A percentile compares a stretch with the other conserved stretches of the same genome.
Evolutionary conservation across 2,888 invertebrate species (phyloP).

Genomic region (Caenorhabditis sp.): DNA sequence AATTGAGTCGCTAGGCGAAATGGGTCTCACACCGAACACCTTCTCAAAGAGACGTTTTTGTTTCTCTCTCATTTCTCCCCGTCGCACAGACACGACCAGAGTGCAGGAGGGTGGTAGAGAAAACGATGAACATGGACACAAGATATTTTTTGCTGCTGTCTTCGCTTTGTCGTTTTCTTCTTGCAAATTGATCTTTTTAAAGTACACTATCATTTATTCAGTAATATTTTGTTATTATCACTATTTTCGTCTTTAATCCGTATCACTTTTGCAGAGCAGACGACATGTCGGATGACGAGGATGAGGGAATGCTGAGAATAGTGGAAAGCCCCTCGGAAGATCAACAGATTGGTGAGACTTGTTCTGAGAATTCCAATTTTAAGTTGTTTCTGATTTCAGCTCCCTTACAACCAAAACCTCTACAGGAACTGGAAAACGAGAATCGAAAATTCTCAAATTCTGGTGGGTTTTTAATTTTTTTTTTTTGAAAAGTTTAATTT

Average conservation of each 20-base stretch:
- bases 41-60: background rate
- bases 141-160: background rate
- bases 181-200: background rate
- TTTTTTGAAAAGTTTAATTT: background rate
- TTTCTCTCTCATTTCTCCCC: constrained; percentile 9
- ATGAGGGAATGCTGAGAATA: constrained; percentile 27
- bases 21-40: background rate
- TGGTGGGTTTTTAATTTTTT: background rate
- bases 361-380: background rate
- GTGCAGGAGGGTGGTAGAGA: background rate
- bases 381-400: background rate
- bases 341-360: no score
- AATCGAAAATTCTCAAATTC: background rate
- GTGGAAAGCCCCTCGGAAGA: constrained; percentile 18
- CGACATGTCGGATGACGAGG: constrained; percentile 40
- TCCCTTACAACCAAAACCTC: background rate
- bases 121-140: background rate
- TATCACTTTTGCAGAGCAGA: background rate
- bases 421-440: background rate
- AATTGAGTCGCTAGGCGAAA: constrained; percentile 12
- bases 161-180: background rate
- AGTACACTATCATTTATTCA: background rate
- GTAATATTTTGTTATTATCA: background rate
- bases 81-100: background rate
- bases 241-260: background rate